These are phyloP conservation scores for Hyphantria cunea DNA, from an alignment of 1,140 invertebrate species.

Conservation along the genomic window DNA sequence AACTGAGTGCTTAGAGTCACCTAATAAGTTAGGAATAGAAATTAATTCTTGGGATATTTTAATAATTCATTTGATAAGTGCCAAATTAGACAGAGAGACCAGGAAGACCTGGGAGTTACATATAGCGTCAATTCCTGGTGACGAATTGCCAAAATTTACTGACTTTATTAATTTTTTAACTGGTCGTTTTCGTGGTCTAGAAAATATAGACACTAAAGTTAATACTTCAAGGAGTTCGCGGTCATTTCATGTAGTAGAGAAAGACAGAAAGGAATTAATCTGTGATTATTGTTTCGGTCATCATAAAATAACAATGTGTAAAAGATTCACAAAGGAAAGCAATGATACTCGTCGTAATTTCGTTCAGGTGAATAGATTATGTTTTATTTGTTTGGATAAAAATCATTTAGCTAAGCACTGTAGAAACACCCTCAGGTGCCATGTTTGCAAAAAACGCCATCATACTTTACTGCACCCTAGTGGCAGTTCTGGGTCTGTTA, in stretches of 20 bases:
- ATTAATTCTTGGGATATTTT: background rate
- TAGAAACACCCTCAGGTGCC: slow-evolving; percentile 1
- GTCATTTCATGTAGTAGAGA: slow-evolving; percentile 3
- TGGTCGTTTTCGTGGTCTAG: background rate
- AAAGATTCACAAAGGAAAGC: slow-evolving; percentile 29
- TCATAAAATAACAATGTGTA: slow-evolving; percentile 40
- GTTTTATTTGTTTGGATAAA: slow-evolving; percentile 39
- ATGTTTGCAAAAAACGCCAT: background rate
- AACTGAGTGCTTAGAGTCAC: background rate
- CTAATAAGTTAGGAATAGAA: background rate
- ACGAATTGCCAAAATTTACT: background rate
- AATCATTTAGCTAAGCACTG: slow-evolving; percentile 31
- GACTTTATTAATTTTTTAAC: slow-evolving; percentile 14
- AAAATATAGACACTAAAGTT: background rate
- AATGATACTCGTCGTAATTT: slow-evolving; percentile 30
- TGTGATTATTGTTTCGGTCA: slow-evolving; percentile 32
- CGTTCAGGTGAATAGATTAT: slow-evolving; percentile 28
- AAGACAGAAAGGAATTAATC: background rate
- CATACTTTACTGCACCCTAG: slow-evolving; percentile 1
- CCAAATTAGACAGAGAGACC: slow-evolving; percentile 2
- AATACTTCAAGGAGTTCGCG: background rate
- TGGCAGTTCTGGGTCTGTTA: background rate
- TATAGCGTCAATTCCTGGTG: background rate
- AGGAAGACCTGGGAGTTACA: slow-evolving; percentile 7
- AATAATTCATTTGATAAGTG: background rate